Base-by-base conservation (phyloP, 2,113 vertebrate species). In the Chionodraco myersi region DNA sequence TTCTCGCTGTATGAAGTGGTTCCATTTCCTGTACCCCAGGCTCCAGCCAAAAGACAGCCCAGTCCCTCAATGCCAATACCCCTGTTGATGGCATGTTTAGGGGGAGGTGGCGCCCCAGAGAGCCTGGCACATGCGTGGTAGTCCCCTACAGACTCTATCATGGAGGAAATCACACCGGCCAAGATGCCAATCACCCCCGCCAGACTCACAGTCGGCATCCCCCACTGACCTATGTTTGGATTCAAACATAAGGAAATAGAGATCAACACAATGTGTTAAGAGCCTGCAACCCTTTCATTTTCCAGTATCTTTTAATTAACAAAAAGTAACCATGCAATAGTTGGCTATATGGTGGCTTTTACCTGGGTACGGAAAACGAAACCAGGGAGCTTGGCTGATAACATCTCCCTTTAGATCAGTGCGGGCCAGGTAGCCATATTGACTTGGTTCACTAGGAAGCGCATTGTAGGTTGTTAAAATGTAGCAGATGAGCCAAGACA, bases 1-100 rank as follows among this genome's bases (percentile, higher is more conserved):
- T 99, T 99, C 90, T 99, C 97, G 0, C 98, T 99, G 95, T 97
- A 99, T 0, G 98, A 99, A 0, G 98, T 99, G 82, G 97, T 98
- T 12, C 98, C 98, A 0, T 97, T 99, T 1, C 97, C 98, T 0
- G 98, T 97, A 0, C 98, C 98, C 97, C 97, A 99, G 64, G 96
- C 96, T 2, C 97, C 98, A 0, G 98, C 98, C 89, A 99, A 89
- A 65, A 99, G 94, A 71, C 97, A 97, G 71, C 98, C 97, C 0
- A 99, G 89, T 23, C 98, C 98, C 85, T 99, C 97, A 0, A 99
- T 95, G 2, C 96, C 96, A 0, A 99, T 98, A 1, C 97, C 98
- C 0, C 98, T 94, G 92, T 93, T 98, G 89, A 99, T 92, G 57
- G 97, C 98, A 0, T 99, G 97, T 84, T 93, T 95, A 0, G 98